Conservation (phyloP, 2,888 invertebrate species). For the Noctua janthe region DNA sequence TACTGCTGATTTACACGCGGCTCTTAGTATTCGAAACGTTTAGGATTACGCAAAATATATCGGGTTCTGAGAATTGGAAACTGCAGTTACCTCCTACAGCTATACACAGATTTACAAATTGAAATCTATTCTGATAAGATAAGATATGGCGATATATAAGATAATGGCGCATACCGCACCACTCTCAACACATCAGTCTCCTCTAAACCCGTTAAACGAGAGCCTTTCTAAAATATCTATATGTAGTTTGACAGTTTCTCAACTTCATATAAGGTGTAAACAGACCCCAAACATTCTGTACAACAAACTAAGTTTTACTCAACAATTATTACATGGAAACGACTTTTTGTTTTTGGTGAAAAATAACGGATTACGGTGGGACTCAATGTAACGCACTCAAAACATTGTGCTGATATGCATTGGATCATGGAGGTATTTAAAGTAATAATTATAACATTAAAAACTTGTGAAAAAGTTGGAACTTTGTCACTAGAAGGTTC, state of each 20-base stretch:
- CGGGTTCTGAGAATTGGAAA: constrained; percentile 8
- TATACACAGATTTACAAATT: not conserved
- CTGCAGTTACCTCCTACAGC: not conserved
- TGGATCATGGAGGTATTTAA: not conserved
- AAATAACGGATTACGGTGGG: not conserved
- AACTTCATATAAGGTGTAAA: not conserved
- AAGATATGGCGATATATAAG: too few relatives aligned
- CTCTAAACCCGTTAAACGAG: not conserved
- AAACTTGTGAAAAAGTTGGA: not conserved
- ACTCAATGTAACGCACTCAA: not conserved
- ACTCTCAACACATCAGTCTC: not conserved
- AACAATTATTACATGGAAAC: not conserved
- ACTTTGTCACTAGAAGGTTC: not conserved
- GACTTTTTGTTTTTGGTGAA: not conserved
- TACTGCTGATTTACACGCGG: constrained; percentile 38
- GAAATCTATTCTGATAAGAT: not conserved
- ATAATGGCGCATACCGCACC: not conserved
- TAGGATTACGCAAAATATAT: constrained; percentile 34
- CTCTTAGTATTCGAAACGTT: constrained; percentile 41
- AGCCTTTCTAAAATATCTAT: not conserved
- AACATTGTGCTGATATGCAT: not conserved
- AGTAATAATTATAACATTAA: not conserved
- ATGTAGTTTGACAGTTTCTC: not conserved
- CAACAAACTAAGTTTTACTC: not conserved
- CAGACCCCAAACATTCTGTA: not conserved